phyloP scores from a whole-genome alignment of 2,888 invertebrate species.

The Halictus ligatus region DNA sequence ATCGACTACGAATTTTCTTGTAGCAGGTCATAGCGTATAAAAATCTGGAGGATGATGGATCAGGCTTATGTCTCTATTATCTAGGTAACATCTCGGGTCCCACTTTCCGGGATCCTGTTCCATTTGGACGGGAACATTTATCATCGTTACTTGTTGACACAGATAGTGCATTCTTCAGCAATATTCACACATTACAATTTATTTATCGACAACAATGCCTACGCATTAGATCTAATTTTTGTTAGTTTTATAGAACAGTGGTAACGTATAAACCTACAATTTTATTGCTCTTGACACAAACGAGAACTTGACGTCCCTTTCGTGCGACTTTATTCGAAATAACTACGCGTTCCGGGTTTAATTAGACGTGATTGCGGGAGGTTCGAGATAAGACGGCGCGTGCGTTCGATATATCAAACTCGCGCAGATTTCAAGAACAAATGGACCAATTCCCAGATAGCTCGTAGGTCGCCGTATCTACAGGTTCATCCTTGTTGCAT shows the following conservation, averaged over 20 bases:
- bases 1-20: background rate
- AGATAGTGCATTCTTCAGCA: background rate
- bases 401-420: conserved; percentile 31
- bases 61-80: background rate
- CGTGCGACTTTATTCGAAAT: background rate
- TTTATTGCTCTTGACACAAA: too few relatives aligned
- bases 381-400: conserved; percentile 31
- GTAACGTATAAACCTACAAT: too few relatives aligned
- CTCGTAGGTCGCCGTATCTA: conserved; percentile 56
- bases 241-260: too few relatives aligned
- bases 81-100: background rate
- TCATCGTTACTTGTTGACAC: background rate
- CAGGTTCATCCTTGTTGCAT: conserved; percentile 36
- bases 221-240: background rate
- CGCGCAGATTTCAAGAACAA: conserved; percentile 50
- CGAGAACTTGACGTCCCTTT: too few relatives aligned
- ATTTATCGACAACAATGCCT: background rate
- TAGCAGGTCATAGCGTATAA: background rate
- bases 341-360: conserved; percentile 23
- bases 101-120: background rate
- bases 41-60: background rate
- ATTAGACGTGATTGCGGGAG: conserved; percentile 27
- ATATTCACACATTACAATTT: background rate
- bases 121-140: background rate
- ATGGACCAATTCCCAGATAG: conserved; percentile 60